Evolutionary conservation across 2,113 vertebrate species (phyloP).

Genomic region (Vanacampus margaritifer): DNA sequence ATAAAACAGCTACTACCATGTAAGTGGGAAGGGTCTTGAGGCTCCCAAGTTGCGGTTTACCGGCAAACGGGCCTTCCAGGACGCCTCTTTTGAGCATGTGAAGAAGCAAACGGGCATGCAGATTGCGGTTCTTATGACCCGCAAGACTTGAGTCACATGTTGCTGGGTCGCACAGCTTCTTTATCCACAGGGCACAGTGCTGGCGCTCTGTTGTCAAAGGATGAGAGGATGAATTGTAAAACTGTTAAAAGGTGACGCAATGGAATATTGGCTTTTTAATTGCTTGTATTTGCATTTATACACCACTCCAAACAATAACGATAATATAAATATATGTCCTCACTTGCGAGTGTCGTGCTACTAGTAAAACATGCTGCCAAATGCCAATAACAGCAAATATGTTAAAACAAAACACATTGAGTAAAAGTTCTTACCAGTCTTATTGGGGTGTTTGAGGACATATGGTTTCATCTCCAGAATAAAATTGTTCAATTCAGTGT

Average conservation of each 20-base stretch:
- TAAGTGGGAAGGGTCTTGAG: conserved; percentile 84
- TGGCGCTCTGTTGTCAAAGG: conserved; percentile 75
- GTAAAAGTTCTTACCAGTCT: conserved; percentile 75
- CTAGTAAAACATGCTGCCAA: too few relatives aligned
- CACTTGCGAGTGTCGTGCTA: too few relatives aligned
- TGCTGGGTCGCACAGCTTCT: conserved; percentile 86
- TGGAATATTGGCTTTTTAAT: background rate
- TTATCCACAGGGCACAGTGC: conserved; percentile 88
- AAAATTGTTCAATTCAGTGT: conserved; percentile 84
- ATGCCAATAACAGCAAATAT: background rate
- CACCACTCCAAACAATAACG: background rate
- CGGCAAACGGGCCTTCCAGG: conserved; percentile 83
- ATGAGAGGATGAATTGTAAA: background rate
- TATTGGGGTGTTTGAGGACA: conserved; percentile 79
- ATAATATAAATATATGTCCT: too few relatives aligned
- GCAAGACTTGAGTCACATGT: conserved; percentile 71
- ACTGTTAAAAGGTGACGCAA: background rate
- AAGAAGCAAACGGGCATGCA: conserved; percentile 82
- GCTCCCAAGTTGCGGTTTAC: conserved; percentile 80
- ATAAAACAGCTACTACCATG: conserved; percentile 74
- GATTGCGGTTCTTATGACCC: conserved; percentile 84
- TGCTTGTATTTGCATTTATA: background rate
- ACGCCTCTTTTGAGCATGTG: conserved; percentile 85
- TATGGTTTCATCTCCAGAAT: conserved; percentile 89
- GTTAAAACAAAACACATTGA: background rate